Evolutionary conservation across 2,888 invertebrate species (phyloP).

Genomic region (Noctua janthina): DNA sequence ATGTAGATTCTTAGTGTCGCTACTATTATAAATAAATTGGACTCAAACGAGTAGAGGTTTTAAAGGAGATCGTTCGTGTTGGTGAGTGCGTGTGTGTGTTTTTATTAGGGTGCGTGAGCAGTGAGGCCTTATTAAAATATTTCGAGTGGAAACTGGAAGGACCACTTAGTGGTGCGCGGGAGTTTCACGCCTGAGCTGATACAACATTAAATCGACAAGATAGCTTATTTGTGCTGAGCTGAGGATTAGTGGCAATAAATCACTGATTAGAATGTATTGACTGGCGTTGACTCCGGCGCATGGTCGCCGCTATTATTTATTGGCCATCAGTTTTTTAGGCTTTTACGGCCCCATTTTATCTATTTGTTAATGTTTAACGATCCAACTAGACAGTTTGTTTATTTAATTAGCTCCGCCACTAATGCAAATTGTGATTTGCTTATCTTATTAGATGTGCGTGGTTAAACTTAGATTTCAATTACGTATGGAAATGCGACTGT

Average conservation of each 20-base stretch:
- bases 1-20: constrained; percentile 90
- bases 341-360: constrained; percentile 85
- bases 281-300: constrained; percentile 87
- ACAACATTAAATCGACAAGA: constrained; percentile 90
- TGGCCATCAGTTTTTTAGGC: constrained; percentile 82
- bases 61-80: constrained; percentile 81
- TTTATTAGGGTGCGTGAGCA: constrained; percentile 90
- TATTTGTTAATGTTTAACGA: constrained; percentile 82
- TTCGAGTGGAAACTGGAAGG: constrained; percentile 91
- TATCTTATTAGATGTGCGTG: constrained; percentile 72
- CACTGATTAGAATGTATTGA: constrained; percentile 91
- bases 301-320: constrained; percentile 85
- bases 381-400: constrained; percentile 80
- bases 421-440: constrained; percentile 78
- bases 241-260: constrained; percentile 90
- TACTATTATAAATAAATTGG: constrained; percentile 89
- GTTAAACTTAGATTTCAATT: constrained; percentile 72
- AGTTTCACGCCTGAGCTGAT: constrained; percentile 90
- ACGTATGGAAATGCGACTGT: constrained; percentile 71
- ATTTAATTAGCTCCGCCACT: constrained; percentile 79
- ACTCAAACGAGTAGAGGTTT: constrained; percentile 80
- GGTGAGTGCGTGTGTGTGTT: constrained; percentile 84
- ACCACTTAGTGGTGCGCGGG: constrained; percentile 90
- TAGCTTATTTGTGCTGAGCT: constrained; percentile 90
- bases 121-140: constrained; percentile 90